Evolutionary conservation across 30 jellyfish, hydroid and myxozoan species (phyloP), one percentile per base, ranked within the genome.

Genomic region (Aurelia aurita complex sp. Pacific): DNA sequence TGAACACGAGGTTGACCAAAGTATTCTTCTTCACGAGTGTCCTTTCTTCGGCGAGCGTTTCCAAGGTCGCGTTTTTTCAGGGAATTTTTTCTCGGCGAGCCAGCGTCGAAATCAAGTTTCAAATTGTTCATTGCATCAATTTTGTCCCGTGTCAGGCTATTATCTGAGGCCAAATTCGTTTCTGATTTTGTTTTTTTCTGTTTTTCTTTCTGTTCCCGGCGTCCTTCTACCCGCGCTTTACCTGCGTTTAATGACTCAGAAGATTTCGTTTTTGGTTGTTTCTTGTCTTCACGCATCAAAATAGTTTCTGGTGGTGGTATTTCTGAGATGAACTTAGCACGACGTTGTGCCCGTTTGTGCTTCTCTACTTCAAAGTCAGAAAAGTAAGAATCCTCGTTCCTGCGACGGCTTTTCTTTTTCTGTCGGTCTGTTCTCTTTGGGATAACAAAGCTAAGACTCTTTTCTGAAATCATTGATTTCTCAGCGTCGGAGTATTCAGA

Each of bases 351-450:
- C n/a, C 95, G 96, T 63, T 94, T 94, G 34, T 91, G 97, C 70
- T 86, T 88, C 62, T 94, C 98, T 5, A 94, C 98, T 75, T 94
- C 98, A 69, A 19, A 94, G 71, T 94, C 98, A 1, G 98, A 94
- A 64, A 17, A 88, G 75, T 94, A 94, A 36, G 96, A 94, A 77
- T 94, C 98, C 33, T 94, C 98, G 67, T 89, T 96, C 73, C 90
- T 64, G 36, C 97, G 74, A 2, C 96, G 88, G 19, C 80, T 76
- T 52, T 81, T 80, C 84, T 87, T 87, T 42, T 76, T 72, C 17
- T 71, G 86, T 61, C 85, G 43, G 50, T 75, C 85, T 53, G 62
- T 60, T 42, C 78, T 77, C 78, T 73, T 68, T n/a, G 89, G 83
- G 62, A 69, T 68, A 10, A 86, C 64, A 18, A 84, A 66, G 69